These are phyloP conservation scores for Athalia rosae DNA, from an alignment of 2,888 invertebrate species.

Conservation along the genomic window DNA sequence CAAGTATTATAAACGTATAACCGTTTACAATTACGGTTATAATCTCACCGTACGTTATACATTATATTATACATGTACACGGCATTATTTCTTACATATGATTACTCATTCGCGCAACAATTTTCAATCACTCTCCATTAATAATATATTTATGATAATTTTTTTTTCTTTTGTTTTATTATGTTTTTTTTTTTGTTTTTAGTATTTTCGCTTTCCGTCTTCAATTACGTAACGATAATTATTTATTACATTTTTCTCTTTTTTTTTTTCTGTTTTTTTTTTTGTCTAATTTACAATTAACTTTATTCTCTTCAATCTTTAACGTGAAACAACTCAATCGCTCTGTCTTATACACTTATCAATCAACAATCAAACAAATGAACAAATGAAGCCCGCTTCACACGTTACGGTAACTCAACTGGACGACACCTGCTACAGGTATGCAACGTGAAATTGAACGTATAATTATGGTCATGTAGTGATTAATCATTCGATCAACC, in stretches of 20 bases:
- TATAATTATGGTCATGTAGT: no score
- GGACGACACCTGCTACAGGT: conserved; percentile 8
- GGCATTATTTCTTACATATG: no score
- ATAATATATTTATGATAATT: neutral
- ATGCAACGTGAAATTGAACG: no score
- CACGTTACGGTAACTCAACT: conserved; percentile 58
- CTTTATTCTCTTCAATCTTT: no score
- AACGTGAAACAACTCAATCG: conserved; percentile 21
- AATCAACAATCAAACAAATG: conserved; percentile 44
- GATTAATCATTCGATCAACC: neutral
- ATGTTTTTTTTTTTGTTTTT: neutral
- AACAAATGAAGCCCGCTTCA: conserved; percentile 67
- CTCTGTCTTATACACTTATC: neutral
- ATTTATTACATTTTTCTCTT: no score
- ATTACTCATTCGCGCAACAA: no score
- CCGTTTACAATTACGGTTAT: neutral
- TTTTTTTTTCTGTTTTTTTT: no score
- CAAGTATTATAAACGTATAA: conserved; percentile 2
- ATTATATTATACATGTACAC: neutral
- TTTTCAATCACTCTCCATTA: no score
- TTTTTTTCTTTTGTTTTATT: neutral
- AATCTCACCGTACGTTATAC: conserved; percentile 45
- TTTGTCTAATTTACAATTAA: no score
- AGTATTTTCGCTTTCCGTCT: neutral
- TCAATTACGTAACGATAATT: neutral